Evolutionary conservation across 64 coral and sea anemone genomes (phyloP).

Genomic region (Montipora sp.): DNA sequence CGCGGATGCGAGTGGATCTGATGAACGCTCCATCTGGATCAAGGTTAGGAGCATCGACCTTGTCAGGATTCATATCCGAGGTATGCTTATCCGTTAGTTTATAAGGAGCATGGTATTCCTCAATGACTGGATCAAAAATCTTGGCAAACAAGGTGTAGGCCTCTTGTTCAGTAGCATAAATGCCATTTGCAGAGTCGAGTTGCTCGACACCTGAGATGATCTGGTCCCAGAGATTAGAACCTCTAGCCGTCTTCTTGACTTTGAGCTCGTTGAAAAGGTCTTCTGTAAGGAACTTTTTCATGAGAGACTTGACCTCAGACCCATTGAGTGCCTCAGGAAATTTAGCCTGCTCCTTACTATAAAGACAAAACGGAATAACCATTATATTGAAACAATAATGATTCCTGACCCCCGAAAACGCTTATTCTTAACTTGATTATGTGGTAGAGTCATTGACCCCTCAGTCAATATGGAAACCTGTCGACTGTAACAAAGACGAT

Average conservation of each 20-base stretch:
- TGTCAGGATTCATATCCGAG: slow-evolving; percentile 84
- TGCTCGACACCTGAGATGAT: slow-evolving; percentile 79
- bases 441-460: no score
- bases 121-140: slow-evolving; percentile 73
- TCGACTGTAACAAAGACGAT: no score
- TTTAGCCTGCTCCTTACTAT: slow-evolving; percentile 28
- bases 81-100: slow-evolving; percentile 80
- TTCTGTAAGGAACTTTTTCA: slow-evolving; percentile 72
- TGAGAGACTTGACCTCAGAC: slow-evolving; percentile 69
- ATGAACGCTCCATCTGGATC: slow-evolving; percentile 77
- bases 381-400: neutral
- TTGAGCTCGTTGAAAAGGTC: slow-evolving; percentile 81
- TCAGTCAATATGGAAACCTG: no score
- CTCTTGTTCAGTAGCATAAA: slow-evolving; percentile 88
- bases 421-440: no score
- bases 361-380: neutral
- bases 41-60: slow-evolving; percentile 75
- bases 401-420: neutral
- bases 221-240: slow-evolving; percentile 58
- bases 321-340: slow-evolving; percentile 68
- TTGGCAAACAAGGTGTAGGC: slow-evolving; percentile 72
- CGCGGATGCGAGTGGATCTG: slow-evolving; percentile 90
- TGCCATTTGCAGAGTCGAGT: slow-evolving; percentile 76
- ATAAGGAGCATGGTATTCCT: slow-evolving; percentile 85
- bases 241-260: slow-evolving; percentile 78